Evolutionary conservation across 2,113 vertebrate genomes (phyloP), one percentile per base, ranked within the genome.

Genomic region (Hydropotes inermis): DNA sequence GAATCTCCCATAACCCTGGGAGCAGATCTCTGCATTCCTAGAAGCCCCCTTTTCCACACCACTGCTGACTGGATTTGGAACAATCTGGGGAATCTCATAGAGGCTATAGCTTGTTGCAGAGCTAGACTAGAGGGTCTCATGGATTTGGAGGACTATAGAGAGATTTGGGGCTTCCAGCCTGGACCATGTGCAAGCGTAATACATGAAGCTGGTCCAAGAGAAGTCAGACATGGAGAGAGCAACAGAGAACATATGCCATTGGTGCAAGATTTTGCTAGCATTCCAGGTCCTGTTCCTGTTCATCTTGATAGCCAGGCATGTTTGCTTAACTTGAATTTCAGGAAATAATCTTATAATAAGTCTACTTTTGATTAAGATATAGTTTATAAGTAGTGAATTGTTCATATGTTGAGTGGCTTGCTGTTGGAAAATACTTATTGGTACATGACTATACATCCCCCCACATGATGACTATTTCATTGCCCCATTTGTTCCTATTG

Each of bases 271-370:
- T 58, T 74, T 83, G 36, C 81, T 85, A 36, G 30, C n/a, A 43
- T 47, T 74, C 47, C 13, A 93, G 43, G 1, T 47, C 17, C 39
- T 60, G 6, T 57, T 47, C 6, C 11, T 86, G 2, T 84, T 45
- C 0, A 1, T 55, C 36, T 33, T 74, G 45, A 94, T 45, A 95
- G 27, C 4, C 45, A n/a, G 33, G 4, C 67, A 76, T 7, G 1
- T 89, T 95, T 88, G 15, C 25, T 60, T 95, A 92, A 60, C 17
- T 47, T 87, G 55, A 1, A 30, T 89, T 64, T 64, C n/a, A 92
- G 70, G 23, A 97, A 8, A 94, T 61, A 28, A 30, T 16, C 36
- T 95, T 84, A 74, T 28, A 84, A 74, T 52, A 33, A 61, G 33
- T 12, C 1, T 3, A 14, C 33, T 67, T 89, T 78, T 87, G 54